These are phyloP conservation scores for Nyctibius grandis DNA, from an alignment of 2,797 vertebrate genomes.

Conservation along the genomic window DNA sequence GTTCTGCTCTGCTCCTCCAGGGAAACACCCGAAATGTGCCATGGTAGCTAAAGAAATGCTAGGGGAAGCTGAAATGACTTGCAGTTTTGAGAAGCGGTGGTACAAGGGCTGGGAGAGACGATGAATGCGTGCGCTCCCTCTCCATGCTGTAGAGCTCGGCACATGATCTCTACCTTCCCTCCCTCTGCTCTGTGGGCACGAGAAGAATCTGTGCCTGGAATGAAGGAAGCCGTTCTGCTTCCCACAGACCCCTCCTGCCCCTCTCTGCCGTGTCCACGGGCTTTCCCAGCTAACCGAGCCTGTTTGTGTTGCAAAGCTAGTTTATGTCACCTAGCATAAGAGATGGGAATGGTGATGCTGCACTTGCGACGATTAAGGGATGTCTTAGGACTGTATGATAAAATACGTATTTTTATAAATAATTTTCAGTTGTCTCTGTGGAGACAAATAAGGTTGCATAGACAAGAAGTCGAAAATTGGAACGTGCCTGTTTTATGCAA, in stretches of 20 bases:
- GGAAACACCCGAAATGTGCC: neutral
- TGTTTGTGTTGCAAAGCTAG: neutral
- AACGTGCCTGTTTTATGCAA: neutral
- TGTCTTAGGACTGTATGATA: neutral
- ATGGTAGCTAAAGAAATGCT: neutral
- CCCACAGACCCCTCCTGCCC: neutral
- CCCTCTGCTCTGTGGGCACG: neutral
- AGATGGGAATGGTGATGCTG: neutral
- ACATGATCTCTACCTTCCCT: neutral
- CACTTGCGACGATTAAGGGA: neutral
- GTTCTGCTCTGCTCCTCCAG: neutral
- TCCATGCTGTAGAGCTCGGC: neutral
- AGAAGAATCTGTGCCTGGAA: neutral
- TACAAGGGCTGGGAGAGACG: neutral
- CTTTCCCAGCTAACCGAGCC: neutral
- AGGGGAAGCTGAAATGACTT: constrained; percentile 32
- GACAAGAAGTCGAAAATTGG: neutral
- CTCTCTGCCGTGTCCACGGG: neutral
- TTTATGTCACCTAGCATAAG: neutral
- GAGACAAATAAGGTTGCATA: neutral
- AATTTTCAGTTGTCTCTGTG: neutral
- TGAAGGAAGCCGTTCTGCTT: neutral
- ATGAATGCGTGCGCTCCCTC: neutral
- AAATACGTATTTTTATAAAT: neutral
- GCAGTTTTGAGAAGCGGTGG: constrained; percentile 1